Conservation (phyloP, 2,113 vertebrate genomes). For the Anolis carolinensis region DNA sequence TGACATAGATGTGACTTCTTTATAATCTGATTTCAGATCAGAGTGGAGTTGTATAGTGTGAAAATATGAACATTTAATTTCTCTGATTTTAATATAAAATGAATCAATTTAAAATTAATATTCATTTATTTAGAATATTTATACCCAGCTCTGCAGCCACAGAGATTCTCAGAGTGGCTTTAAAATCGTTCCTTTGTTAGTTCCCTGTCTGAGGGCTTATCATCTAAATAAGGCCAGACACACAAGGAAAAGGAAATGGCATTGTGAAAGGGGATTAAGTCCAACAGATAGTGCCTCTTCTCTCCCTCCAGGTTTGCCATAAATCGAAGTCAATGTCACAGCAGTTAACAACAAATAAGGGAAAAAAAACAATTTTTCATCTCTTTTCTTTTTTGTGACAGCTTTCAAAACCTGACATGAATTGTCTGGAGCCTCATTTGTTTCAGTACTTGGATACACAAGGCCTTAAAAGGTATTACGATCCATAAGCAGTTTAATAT, state of each 20-base stretch:
- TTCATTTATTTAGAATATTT: no score
- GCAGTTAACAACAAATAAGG: no score
- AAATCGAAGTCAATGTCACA: no score
- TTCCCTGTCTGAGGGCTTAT: no score
- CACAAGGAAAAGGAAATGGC: no score
- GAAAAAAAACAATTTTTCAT: not conserved
- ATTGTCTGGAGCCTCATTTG: slow-evolving; percentile 41
- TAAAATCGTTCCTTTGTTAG: no score
- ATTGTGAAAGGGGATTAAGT: no score
- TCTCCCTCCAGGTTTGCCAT: no score
- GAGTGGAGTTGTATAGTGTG: not conserved
- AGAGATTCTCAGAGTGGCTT: no score
- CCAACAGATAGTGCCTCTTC: no score
- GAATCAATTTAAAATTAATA: not conserved
- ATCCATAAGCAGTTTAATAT: not conserved
- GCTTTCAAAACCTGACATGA: slow-evolving; percentile 48
- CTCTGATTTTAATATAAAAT: not conserved
- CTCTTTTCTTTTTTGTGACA: slow-evolving; percentile 1
- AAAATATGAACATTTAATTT: not conserved
- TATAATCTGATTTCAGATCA: not conserved
- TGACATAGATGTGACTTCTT: not conserved
- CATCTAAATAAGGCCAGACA: no score
- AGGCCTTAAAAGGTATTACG: slow-evolving; percentile 38
- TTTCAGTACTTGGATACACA: slow-evolving; percentile 30
- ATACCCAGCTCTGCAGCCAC: no score